These are phyloP conservation scores for Enteromius thamalakanensis DNA, from an alignment of 2,797 vertebrate species.

Conservation along the genomic window DNA sequence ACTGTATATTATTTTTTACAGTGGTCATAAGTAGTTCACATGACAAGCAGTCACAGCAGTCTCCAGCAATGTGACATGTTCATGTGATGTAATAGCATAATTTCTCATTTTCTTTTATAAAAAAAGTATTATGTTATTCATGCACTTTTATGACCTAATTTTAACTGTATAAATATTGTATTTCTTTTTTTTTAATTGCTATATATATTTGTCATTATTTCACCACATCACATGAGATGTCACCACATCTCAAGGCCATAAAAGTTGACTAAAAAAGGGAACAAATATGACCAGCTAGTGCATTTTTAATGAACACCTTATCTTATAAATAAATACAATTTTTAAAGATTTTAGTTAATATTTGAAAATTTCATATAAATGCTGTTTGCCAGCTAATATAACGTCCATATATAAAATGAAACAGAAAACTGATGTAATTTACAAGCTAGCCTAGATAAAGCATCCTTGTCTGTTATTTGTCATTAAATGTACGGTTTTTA, in stretches of 20 bases:
- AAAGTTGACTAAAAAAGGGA: background rate
- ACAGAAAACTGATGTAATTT: background rate
- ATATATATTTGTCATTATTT: background rate
- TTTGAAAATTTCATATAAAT: background rate
- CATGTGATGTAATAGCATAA: background rate
- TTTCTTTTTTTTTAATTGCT: background rate
- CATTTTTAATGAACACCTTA: background rate
- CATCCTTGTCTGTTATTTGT: background rate
- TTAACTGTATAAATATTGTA: background rate
- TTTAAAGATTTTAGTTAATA: background rate
- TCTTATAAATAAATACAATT: background rate
- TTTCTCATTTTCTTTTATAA: background rate
- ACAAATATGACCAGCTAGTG: background rate
- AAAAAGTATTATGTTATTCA: background rate
- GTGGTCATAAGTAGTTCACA: background rate
- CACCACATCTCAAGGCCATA: background rate
- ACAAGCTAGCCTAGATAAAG: background rate
- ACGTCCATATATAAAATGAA: background rate
- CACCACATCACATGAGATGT: no score
- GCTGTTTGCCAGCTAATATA: background rate
- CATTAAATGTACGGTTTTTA: background rate
- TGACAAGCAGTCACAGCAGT: background rate
- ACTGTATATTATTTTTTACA: background rate
- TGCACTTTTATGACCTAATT: background rate
- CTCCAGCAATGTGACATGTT: background rate